phyloP scores from a whole-genome alignment of 2,113 vertebrate species.

The Mohoua ochrocephala region DNA sequence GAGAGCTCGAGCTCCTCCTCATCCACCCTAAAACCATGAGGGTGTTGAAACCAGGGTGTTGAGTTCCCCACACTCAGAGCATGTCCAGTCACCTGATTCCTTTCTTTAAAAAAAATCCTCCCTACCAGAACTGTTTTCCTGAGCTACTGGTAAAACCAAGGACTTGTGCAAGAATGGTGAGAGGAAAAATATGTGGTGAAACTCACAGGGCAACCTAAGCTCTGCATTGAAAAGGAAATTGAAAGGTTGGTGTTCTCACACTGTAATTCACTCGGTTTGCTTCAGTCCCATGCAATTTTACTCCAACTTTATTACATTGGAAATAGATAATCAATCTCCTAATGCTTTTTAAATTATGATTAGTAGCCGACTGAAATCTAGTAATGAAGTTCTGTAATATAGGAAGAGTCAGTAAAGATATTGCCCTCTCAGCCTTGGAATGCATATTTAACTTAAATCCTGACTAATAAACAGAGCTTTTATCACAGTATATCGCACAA shows the following conservation, averaged over 20 bases:
- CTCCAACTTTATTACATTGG: background rate
- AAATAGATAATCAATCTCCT: background rate
- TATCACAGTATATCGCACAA: background rate
- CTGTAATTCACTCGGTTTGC: background rate
- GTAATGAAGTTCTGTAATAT: background rate
- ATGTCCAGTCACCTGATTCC: background rate
- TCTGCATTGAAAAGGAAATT: background rate
- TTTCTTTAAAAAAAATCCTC: background rate
- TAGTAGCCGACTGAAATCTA: background rate
- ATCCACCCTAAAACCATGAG: background rate
- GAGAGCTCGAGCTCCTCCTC: background rate
- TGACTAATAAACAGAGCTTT: background rate
- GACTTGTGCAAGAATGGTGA: background rate
- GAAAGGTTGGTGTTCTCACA: background rate
- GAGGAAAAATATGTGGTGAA: background rate
- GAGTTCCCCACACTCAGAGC: background rate
- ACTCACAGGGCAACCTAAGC: background rate
- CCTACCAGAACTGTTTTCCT: background rate
- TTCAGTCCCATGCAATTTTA: background rate
- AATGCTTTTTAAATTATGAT: background rate
- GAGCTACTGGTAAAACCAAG: background rate
- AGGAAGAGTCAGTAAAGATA: background rate
- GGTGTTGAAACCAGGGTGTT: background rate
- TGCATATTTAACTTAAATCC: background rate
- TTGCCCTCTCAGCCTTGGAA: background rate